Evolutionary conservation across 2,113 vertebrate genomes (phyloP), one percentile per base, ranked within the genome.

Genomic region (Vombatus ursinus): DNA sequence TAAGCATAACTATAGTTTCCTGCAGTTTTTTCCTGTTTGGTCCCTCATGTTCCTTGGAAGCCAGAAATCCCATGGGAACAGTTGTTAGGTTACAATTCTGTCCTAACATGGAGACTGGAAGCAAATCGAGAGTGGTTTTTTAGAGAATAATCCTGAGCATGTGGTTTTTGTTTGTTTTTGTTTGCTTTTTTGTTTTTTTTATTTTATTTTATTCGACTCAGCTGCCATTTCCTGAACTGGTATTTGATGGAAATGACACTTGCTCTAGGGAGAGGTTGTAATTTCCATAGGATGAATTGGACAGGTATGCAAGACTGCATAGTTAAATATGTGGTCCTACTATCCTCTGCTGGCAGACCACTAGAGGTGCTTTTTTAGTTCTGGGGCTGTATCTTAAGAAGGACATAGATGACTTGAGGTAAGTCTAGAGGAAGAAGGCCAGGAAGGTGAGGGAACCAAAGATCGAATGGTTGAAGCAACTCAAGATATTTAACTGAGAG

Each of bases 41-140:
- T 93, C 91, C 94, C 95, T 47, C 28, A 52, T 84, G 50, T 57
- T 96, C 90, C 95, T 91, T 57, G 57, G 54, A 92, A 90, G 95
- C 92, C 68, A 50, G 37, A 68, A 77, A 52, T 44, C 19, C 7
- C 90, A 91, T 91, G 92, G 90, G 47, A 77, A 22, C 0, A 31
- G 0, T 94, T 90, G 12, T 95, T 91, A 44, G 50, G 50, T 95
- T 53, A 90, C 94, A 25, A 25, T 50, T 61, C 61, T 68, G 49
- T 50, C 48, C 50, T 24, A 0, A n/a, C 8, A 16, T 49, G 92
- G n/a, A 68, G 7, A 84, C 90, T 50, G 1, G 44, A 57, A n/a
- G 37, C 5, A 68, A 28, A 1, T 14, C 44, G 89, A 89, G 93
- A 95, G 48, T 61, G 54, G 54, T 49, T 49, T 49, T 49, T 50